Evolutionary conservation across 2,797 vertebrate genomes (phyloP), one percentile per base, ranked within the genome.

Genomic region (Sebastes vulpes): DNA sequence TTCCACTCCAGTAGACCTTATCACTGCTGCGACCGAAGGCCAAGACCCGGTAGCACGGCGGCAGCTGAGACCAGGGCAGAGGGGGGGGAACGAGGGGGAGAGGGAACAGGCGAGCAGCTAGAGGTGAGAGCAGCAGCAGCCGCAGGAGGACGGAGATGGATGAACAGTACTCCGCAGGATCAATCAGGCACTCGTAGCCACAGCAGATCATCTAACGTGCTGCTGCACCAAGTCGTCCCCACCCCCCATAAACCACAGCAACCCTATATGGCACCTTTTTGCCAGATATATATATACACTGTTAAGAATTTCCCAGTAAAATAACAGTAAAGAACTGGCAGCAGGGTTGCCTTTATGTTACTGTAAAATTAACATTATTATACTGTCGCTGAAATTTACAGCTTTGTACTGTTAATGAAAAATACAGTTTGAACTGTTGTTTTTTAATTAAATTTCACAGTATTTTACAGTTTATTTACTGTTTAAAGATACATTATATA

Each of bases 191-290:
- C 85, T 90, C 59, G 12, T 74, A 84, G 84, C 81, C 75, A 81
- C 85, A 84, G 87, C 81, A 88, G 93, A 94, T 94, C 94, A 92
- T 93, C 92, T 66, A 75, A 61, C 11, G 35, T 65, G 67, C 68
- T 77, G n/a, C 77, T 70, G 50, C 86, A 75, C 53, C 72, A 56
- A 60, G 48, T 72, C n/a, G 1, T 77, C 79, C 67, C 81, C 42
- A 7, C 73, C 66, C 80, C 54, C 66, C 63, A 79, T 63, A 70
- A 73, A 83, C 74, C 53, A 65, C 76, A 77, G 71, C 79, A 42
- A 69, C 35, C 42, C 56, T 74, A 58, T 59, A 72, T 48, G 66
- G 20, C 54, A 75, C 53, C 57, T 68, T 87, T 75, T 52, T 38
- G 25, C 54, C 46, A 77, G 38, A 80, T 75, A 79, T 71, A 80